Evolutionary conservation across 2,113 vertebrate genomes (phyloP).

Genomic region (Ophthalmolycus amberensis): DNA sequence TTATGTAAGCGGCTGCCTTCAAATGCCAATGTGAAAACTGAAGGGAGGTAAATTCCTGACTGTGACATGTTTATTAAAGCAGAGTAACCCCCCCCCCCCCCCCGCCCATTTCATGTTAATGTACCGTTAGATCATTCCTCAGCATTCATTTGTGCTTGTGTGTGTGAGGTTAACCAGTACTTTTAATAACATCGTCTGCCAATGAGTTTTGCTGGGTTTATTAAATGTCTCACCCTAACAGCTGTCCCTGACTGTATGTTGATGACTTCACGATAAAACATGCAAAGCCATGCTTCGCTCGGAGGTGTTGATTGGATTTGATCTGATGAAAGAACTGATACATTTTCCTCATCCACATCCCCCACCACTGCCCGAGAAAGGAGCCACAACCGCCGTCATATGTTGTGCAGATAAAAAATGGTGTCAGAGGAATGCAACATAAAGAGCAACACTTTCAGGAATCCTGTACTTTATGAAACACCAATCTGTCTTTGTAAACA

Average conservation of each 20-base stretch:
- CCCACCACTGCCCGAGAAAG: constrained; percentile 16
- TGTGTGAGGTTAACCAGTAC: not conserved
- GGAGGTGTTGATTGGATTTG: constrained; percentile 67
- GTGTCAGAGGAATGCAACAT: constrained; percentile 35
- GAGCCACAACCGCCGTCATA: constrained; percentile 37
- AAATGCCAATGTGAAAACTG: not conserved
- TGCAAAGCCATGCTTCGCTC: constrained; percentile 26
- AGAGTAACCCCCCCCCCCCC: not conserved
- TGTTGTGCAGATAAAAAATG: constrained; percentile 41
- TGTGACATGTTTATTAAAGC: not conserved
- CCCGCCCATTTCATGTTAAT: not conserved
- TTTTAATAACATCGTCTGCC: not conserved
- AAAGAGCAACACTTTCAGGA: constrained; percentile 54
- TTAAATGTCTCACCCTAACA: constrained; percentile 40
- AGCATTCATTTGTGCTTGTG: constrained; percentile 16
- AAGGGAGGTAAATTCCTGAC: not conserved
- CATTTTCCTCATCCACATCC: constrained; percentile 44
- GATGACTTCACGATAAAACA: constrained; percentile 44
- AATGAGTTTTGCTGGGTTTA: constrained; percentile 27
- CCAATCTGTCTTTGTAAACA: constrained; percentile 39
- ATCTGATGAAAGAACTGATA: constrained; percentile 45
- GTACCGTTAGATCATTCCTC: not conserved
- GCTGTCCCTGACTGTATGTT: constrained; percentile 34
- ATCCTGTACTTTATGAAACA: constrained; percentile 49
- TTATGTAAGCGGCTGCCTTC: not conserved